These are phyloP conservation scores for Idaea straminata DNA, from an alignment of 2,888 invertebrate species.

Conservation along the genomic window DNA sequence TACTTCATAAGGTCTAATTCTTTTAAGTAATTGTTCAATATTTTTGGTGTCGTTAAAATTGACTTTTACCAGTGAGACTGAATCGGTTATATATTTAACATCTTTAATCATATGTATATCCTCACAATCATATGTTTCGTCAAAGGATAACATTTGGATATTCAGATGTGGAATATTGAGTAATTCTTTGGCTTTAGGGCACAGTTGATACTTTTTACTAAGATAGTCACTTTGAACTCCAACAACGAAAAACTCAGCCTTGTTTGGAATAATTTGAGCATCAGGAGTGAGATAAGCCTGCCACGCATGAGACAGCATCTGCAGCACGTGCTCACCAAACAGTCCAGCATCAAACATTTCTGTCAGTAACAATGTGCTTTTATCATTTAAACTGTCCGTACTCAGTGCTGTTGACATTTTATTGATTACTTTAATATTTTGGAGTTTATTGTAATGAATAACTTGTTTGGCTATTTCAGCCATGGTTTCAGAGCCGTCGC, in stretches of 20 bases:
- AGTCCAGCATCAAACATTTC: conserved; percentile 90
- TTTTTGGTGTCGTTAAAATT: conserved; percentile 82
- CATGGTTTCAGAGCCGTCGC: conserved; percentile 85
- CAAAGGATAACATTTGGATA: conserved; percentile 49
- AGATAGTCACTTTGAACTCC: conserved; percentile 81
- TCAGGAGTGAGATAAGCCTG: conserved; percentile 73
- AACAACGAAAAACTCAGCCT: conserved; percentile 82
- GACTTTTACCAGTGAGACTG: conserved; percentile 76
- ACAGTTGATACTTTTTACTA: conserved; percentile 67
- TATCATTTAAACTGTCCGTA: conserved; percentile 75
- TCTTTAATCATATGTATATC: conserved; percentile 80
- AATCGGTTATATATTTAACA: conserved; percentile 80
- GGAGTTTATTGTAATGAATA: conserved; percentile 73
- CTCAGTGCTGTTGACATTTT: conserved; percentile 81
- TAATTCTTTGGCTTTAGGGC: conserved; percentile 40
- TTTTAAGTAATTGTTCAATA: conserved; percentile 58
- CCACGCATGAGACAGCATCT: conserved; percentile 85
- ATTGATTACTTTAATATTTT: conserved; percentile 74
- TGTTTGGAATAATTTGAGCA: conserved; percentile 81
- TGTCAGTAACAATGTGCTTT: conserved; percentile 83
- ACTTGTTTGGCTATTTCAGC: conserved; percentile 74
- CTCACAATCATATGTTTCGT: conserved; percentile 85
- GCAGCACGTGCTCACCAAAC: conserved; percentile 87
- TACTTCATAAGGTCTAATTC: conserved; percentile 56
- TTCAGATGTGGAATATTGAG: conserved; percentile 47